phyloP scores from a whole-genome alignment of 2,113 vertebrate species.

The Pseudolaguvia tuberculata region DNA sequence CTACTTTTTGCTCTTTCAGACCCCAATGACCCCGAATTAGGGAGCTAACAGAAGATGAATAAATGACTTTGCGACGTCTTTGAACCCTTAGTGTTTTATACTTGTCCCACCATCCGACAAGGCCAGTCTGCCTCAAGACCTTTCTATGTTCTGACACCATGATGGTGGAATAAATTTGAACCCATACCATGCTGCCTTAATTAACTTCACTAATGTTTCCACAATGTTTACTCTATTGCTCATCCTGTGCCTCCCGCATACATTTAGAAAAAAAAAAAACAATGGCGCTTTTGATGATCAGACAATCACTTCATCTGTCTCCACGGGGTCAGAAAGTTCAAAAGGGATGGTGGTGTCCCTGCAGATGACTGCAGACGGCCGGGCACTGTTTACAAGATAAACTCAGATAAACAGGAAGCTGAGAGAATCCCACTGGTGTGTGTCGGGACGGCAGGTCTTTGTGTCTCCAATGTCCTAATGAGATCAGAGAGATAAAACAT shows the following conservation, averaged over 20 bases:
- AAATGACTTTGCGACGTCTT: no score
- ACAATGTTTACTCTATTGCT: neutral
- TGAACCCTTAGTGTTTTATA: no score
- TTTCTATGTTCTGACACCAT: no score
- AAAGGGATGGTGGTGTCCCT: neutral
- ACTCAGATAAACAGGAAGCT: conserved; percentile 46
- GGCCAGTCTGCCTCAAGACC: no score
- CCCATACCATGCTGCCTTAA: neutral
- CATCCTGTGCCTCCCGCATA: neutral
- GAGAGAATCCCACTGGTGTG: conserved; percentile 17
- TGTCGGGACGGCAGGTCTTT: conserved; percentile 10
- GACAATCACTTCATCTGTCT: conserved; percentile 2
- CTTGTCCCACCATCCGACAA: no score
- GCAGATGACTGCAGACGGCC: conserved; percentile 19
- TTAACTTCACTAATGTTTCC: neutral
- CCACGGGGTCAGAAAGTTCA: conserved; percentile 20
- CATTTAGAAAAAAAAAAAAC: neutral
- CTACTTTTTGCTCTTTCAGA: no score
- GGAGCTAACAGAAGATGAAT: no score
- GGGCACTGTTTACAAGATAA: conserved; percentile 37
- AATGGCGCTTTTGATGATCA: conserved; percentile 21
- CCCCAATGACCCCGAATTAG: no score
- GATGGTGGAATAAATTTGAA: no score
- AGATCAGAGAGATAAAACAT: conserved; percentile 39
- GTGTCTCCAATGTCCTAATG: conserved; percentile 23